Percentiles rank a stretch among this genome's conserved stretches.
phyloP scores from a whole-genome alignment of 30 jellyfish, hydroid and myxozoan species.

The Pseudorhiza aurosa region DNA sequence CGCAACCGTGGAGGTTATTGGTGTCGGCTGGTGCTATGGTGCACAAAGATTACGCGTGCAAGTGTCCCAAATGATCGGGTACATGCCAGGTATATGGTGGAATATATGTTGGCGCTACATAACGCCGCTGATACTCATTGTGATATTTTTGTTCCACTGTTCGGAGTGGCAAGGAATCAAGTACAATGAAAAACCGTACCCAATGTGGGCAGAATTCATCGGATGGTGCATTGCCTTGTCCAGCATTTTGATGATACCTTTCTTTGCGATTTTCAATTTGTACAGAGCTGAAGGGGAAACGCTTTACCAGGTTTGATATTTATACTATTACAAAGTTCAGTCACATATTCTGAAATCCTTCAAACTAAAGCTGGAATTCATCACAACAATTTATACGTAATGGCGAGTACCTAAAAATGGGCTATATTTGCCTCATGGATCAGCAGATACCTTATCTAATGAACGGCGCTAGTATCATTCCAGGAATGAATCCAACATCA shows the following conservation, averaged over 20 bases:
- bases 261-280: constrained; percentile 55
- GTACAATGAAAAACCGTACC: constrained; percentile 61
- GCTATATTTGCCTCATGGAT: too few relatives aligned
- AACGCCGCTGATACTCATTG: constrained; percentile 67
- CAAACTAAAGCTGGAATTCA: too few relatives aligned
- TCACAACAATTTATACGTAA: too few relatives aligned
- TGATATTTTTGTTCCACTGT: constrained; percentile 56
- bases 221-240: constrained; percentile 86
- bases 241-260: constrained; percentile 70
- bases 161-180: constrained; percentile 70
- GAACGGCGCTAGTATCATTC: too few relatives aligned
- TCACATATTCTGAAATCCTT: too few relatives aligned
- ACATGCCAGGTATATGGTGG: constrained; percentile 94
- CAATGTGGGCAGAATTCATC: constrained; percentile 89
- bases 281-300: constrained; percentile 65
- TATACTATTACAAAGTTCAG: too few relatives aligned
- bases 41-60: constrained; percentile 79
- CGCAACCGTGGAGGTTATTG: constrained; percentile 79
- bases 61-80: constrained; percentile 86
- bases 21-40: constrained; percentile 92
- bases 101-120: constrained; percentile 82
- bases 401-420: too few relatives aligned
- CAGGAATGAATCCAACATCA: too few relatives aligned
- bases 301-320: constrained; percentile 44
- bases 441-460: too few relatives aligned